Conservation (phyloP, 2,888 invertebrate genomes). For the Philaethria dido region DNA sequence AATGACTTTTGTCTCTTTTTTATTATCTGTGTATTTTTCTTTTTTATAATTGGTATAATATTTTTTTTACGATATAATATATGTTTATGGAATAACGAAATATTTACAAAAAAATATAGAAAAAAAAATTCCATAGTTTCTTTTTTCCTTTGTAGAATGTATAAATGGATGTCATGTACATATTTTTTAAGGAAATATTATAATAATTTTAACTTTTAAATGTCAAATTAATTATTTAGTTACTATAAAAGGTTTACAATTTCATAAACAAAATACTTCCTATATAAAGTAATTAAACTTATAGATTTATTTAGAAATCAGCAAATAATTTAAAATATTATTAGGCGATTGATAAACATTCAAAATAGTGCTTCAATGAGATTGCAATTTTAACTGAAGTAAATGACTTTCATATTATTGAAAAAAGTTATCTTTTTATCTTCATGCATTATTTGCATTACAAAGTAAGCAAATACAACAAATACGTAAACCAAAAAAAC, state of each 20-base stretch:
- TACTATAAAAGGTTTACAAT: neutral
- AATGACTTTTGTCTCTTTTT: neutral
- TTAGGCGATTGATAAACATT: neutral
- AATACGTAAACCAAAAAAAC: neutral
- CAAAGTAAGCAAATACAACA: neutral
- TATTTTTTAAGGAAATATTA: neutral
- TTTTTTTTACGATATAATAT: too few species aligned
- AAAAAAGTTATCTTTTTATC: neutral
- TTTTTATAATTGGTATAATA: too few species aligned
- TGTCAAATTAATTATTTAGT: neutral
- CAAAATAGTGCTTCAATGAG: neutral
- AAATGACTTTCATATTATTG: neutral
- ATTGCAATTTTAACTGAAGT: neutral
- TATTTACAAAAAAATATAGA: too few species aligned
- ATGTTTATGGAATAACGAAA: too few species aligned
- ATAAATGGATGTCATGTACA: neutral
- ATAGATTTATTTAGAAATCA: neutral
- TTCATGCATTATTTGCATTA: neutral
- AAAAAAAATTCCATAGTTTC: neutral
- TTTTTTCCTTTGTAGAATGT: neutral
- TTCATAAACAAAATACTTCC: neutral
- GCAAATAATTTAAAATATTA: neutral
- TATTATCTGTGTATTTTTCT: neutral
- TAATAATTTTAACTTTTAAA: too few species aligned
- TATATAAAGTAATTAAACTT: neutral